phyloP scores from a whole-genome alignment of 2,888 invertebrate genomes.

The Cabera pusaria region DNA sequence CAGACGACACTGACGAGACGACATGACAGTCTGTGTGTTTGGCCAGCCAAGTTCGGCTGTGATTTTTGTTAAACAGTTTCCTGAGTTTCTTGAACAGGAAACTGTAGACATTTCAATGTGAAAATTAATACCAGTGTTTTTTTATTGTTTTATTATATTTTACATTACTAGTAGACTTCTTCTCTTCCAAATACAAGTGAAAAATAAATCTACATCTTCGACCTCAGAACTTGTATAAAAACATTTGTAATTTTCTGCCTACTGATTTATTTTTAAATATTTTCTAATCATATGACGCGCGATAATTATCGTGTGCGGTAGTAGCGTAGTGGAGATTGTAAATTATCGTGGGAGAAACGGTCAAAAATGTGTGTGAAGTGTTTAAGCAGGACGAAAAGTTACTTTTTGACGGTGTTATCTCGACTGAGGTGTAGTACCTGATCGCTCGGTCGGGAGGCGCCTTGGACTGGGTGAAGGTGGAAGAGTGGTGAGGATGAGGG shows the following conservation, averaged over 20 bases:
- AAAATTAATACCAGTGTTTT: constrained; percentile 12
- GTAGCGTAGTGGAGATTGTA: constrained; percentile 17
- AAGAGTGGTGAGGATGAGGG: constrained; percentile 54
- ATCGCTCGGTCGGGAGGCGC: constrained; percentile 40
- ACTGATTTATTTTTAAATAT: constrained; percentile 42
- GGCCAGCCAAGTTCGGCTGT: constrained; percentile 27
- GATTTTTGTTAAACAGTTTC: constrained; percentile 23
- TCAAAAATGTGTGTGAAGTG: constrained; percentile 63
- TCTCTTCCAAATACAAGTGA: not conserved
- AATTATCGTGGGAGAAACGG: constrained; percentile 39
- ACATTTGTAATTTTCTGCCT: constrained; percentile 52
- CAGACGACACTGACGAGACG: constrained; percentile 2
- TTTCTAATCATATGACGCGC: constrained; percentile 33
- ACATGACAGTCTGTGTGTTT: constrained; percentile 29
- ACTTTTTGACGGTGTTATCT: constrained; percentile 62
- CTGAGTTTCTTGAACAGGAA: constrained; percentile 20
- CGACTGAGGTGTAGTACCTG: constrained; percentile 69
- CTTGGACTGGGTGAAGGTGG: constrained; percentile 15
- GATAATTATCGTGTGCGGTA: constrained; percentile 27
- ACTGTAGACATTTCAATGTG: constrained; percentile 15
- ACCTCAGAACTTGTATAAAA: constrained; percentile 63
- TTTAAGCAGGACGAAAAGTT: constrained; percentile 68
- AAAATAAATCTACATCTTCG: constrained; percentile 40
- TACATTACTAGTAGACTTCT: not conserved
- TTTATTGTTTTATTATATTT: constrained; percentile 8